Conservation (phyloP, 1,140 invertebrate genomes). For the Drosophila triauraria region DNA sequence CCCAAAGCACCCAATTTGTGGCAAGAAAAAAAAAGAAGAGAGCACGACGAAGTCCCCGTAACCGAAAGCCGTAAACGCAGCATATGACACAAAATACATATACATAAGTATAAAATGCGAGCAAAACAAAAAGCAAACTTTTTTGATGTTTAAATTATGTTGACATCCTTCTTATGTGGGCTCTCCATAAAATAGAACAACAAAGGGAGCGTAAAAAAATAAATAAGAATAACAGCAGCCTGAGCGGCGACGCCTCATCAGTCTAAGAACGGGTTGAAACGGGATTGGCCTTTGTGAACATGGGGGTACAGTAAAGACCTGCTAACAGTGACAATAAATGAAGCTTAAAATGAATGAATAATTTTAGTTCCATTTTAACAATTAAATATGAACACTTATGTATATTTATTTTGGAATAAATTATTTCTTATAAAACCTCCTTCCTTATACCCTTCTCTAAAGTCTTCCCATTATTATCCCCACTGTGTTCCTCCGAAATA, state of each 20-base stretch:
- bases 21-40: neutral
- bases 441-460: no score
- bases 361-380: no score
- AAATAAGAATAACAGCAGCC: conserved; percentile 32
- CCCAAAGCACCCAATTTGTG: conserved; percentile 19
- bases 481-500: conserved; percentile 13
- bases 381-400: no score
- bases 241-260: conserved; percentile 22
- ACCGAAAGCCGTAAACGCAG: conserved; percentile 42
- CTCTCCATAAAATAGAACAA: conserved; percentile 39
- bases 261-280: conserved; percentile 22
- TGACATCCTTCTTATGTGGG: conserved; percentile 62
- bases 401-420: no score
- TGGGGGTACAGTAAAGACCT: conserved; percentile 1
- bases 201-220: conserved; percentile 3
- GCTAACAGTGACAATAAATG: neutral
- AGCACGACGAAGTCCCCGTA: conserved; percentile 15
- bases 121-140: conserved; percentile 52
- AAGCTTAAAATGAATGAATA: no score
- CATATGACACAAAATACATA: conserved; percentile 44
- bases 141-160: conserved; percentile 77
- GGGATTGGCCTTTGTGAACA: conserved; percentile 1
- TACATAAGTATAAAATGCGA: conserved; percentile 19
- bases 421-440: no score
- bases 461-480: neutral